Conservation (phyloP, 1,140 invertebrate genomes). For the Stegodyphus dumicola region DNA sequence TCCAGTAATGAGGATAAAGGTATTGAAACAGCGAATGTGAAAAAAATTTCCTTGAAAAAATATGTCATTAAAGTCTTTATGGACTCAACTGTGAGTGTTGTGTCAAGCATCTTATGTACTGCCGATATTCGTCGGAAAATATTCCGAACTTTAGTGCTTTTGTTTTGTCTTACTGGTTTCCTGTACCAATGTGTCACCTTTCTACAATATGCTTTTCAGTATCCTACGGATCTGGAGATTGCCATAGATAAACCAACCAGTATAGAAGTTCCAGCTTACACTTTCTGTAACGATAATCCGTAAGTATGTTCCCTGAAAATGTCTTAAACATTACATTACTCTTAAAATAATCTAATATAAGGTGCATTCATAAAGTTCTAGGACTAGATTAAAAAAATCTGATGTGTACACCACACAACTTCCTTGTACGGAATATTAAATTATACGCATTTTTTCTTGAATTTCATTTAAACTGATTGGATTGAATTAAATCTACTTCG, state of each 20-base stretch:
- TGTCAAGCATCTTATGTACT: neutral
- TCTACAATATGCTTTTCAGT: neutral
- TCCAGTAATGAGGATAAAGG: no score
- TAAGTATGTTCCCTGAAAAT: neutral
- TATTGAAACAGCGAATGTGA: no score
- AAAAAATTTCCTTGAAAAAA: neutral
- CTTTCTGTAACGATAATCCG: constrained; percentile 4
- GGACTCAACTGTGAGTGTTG: neutral
- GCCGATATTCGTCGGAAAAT: neutral
- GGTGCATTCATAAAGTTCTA: no score
- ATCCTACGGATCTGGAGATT: neutral
- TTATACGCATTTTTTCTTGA: no score
- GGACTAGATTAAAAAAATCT: no score
- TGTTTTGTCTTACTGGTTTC: neutral
- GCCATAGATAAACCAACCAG: neutral
- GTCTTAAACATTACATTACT: no score
- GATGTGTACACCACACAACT: no score
- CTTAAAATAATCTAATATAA: no score
- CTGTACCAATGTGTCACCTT: neutral
- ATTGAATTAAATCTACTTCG: no score
- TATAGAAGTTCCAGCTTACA: neutral
- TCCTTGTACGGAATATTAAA: no score
- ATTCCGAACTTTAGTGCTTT: neutral
- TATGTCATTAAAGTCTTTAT: neutral
- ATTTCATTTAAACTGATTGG: no score